Evolutionary conservation across 2,113 vertebrate genomes (phyloP), one percentile per base, ranked within the genome.

Genomic region (Clupea harengus): DNA sequence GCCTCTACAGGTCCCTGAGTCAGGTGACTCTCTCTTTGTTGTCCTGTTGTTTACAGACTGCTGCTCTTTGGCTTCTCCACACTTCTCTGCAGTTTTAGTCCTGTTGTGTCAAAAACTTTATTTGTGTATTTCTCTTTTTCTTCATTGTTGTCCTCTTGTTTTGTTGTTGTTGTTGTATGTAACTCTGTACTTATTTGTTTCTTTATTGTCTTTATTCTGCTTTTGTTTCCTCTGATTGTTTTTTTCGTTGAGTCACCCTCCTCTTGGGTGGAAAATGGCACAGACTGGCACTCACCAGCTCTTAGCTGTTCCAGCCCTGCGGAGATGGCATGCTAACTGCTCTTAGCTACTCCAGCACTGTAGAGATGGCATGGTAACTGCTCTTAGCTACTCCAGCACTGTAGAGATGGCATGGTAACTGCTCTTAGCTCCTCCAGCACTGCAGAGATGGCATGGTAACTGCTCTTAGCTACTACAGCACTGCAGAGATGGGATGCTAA

Each of bases 11-110:
- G 57, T 22, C 60, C 7, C 22, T 52, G 85, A 81, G 25, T 84
- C 60, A 39, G 39, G 39, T 39, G 39, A 4, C 32, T 80, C 4
- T 25, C 20, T 17, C 72, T 44, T 54, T 52, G 91, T 91, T 91
- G 90, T 88, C 83, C 89, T 89, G 28, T 78, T 78, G 32, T 39
- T 78, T 78, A 32, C 32, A 32, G 10, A 5, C 72, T 15, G 25
- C 44, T 39, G 32, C 25, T 15, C 72, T 15, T 44, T 78, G 72
- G 28, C 28, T 15, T 39, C 39, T 39, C 39, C 72, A 13, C 72
- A 28, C 64, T 67, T 6, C 11, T 78, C 25, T 32, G 67, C 72
- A 15, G 25, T 22, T 60, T 5, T 60, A 20, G 17, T 18, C 20
- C 20, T 60, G 39, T 39, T 39, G 39, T 39, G 39, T 39, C 39